Evolutionary conservation across 2,797 vertebrate species (phyloP).

Genomic region (Austrolebias charrua): DNA sequence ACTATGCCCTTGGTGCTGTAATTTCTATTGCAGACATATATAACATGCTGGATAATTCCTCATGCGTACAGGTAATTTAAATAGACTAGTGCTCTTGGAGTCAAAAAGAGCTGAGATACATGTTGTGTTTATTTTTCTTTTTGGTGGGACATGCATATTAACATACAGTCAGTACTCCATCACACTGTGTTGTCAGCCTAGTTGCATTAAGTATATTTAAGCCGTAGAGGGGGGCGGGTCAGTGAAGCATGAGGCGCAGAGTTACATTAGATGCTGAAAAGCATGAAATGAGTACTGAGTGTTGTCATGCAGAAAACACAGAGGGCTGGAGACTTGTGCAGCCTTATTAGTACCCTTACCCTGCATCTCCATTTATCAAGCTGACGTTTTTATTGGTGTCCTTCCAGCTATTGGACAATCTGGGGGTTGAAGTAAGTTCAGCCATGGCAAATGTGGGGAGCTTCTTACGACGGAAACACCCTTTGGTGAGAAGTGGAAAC

Average conservation of each 20-base stretch:
- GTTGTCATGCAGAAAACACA: conserved; percentile 27
- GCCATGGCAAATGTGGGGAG: conserved; percentile 16
- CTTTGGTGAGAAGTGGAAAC: neutral
- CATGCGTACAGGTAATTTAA: conserved; percentile 1
- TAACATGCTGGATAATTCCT: conserved; percentile 10
- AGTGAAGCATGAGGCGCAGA: conserved; percentile 28
- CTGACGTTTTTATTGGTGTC: conserved; percentile 17
- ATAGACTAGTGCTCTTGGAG: neutral
- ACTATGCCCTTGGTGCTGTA: neutral
- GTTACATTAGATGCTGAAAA: conserved; percentile 39
- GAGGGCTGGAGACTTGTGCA: conserved; percentile 6
- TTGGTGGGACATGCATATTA: conserved; percentile 27
- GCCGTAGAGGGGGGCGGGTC: conserved; percentile 15
- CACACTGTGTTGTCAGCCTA: conserved; percentile 28
- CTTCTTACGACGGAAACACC: conserved; percentile 21
- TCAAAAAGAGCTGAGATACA: conserved; percentile 1
- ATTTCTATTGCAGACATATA: conserved; percentile 4
- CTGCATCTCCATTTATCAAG: conserved; percentile 6
- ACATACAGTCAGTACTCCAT: conserved; percentile 14
- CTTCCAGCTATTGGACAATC: conserved; percentile 11
- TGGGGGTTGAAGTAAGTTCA: conserved; percentile 25
- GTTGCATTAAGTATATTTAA: conserved; percentile 18
- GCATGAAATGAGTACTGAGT: conserved; percentile 44
- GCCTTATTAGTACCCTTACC: conserved; percentile 14
- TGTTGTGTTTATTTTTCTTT: neutral